Conservation (phyloP, 2,888 invertebrate genomes). For the Miltochrista miniata region DNA sequence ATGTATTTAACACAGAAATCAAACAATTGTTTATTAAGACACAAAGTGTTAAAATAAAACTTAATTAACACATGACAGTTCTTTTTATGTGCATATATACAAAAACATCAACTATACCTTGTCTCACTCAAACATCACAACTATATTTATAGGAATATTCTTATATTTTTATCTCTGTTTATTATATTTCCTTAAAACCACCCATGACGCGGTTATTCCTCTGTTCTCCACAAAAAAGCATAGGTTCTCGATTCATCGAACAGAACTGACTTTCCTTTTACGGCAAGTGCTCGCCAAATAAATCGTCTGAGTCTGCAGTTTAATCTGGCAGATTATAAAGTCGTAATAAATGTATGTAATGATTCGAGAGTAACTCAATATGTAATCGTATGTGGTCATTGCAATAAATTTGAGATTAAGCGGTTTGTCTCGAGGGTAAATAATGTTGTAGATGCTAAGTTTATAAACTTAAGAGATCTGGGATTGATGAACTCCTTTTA, state of each 20-base stretch:
- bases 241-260: conserved; percentile 1
- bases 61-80: no score
- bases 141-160: no score
- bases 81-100: no score
- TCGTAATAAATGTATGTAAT: conserved; percentile 39
- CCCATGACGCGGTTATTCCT: no score
- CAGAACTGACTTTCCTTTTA: conserved; percentile 20
- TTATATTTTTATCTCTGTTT: no score
- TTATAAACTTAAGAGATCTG: conserved; percentile 55
- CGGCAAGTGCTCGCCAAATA: conserved; percentile 40
- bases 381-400: conserved; percentile 17
- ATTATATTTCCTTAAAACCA: no score
- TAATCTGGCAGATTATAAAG: conserved; percentile 48
- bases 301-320: conserved; percentile 41
- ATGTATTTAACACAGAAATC: no score
- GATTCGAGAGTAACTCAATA: conserved; percentile 22
- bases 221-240: no score
- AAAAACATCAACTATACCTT: no score
- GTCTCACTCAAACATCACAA: no score
- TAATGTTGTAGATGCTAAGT: conserved; percentile 55
- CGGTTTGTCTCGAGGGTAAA: conserved; percentile 42
- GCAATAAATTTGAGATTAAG: conserved; percentile 30
- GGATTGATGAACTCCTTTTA: conserved; percentile 52
- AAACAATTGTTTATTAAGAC: no score
- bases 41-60: no score